These are phyloP conservation scores for Neofelis nebulosa DNA, from an alignment of 2,113 vertebrate genomes.

Conservation along the genomic window DNA sequence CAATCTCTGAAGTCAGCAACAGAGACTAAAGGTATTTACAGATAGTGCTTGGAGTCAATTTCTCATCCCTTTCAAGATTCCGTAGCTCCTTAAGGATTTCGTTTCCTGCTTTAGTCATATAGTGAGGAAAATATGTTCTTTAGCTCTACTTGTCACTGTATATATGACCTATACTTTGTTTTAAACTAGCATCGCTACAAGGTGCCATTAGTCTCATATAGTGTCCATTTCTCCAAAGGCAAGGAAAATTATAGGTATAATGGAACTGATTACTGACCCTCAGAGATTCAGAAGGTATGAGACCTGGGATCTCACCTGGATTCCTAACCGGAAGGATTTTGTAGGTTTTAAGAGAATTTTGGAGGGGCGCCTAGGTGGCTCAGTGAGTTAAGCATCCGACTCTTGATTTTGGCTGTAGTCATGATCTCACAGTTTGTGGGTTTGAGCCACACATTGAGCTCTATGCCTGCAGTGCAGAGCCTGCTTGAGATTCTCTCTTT, in stretches of 20 bases:
- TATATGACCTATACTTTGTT: neutral
- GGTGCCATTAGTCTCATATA: neutral
- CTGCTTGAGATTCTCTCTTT: no score
- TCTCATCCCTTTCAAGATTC: neutral
- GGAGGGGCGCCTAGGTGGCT: no score
- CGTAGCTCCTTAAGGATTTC: neutral
- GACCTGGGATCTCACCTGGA: neutral
- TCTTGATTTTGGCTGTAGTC: no score
- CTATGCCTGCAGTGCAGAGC: no score
- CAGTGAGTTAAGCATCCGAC: no score
- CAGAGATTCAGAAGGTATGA: neutral
- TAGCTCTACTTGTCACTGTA: neutral
- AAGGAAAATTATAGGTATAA: neutral
- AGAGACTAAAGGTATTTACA: neutral
- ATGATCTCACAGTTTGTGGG: no score
- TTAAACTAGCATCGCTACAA: neutral
- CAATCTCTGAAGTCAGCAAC: neutral
- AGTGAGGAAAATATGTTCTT: neutral
- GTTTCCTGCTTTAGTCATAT: neutral
- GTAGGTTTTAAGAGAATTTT: neutral
- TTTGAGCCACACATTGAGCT: no score
- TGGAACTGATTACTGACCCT: neutral
- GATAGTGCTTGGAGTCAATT: neutral
- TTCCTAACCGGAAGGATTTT: neutral
- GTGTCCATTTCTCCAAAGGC: neutral